Percentiles rank a stretch among this genome's conserved stretches.
Conservation (phyloP, 2,113 vertebrate species). For the Pseudorhombus dupliciocellatus region DNA sequence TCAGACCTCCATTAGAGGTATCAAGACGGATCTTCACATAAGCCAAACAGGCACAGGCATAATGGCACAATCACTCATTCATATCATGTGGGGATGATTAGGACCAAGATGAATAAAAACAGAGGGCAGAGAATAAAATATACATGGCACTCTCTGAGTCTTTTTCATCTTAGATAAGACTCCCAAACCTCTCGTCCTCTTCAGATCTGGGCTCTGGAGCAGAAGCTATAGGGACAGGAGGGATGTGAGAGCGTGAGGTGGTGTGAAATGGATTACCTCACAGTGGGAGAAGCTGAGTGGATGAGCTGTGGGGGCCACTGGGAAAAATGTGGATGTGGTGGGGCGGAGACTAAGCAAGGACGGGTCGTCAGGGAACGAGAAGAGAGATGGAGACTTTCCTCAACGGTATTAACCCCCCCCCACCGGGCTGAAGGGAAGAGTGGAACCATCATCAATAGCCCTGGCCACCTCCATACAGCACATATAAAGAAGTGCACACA, state of each 20-base stretch:
- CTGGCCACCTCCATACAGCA: constrained; percentile 41
- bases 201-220: constrained; percentile 53
- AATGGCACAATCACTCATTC: constrained; percentile 60
- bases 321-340: constrained; percentile 40
- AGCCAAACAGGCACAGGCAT: constrained; percentile 45
- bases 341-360: constrained; percentile 17
- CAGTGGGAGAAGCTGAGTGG: constrained; percentile 48
- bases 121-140: constrained; percentile 58
- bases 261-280: constrained; percentile 66
- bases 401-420: constrained; percentile 40
- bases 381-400: constrained; percentile 61
- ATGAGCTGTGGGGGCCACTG: constrained; percentile 48
- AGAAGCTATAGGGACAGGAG: constrained; percentile 16
- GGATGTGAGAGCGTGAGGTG: constrained; percentile 29
- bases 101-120: constrained; percentile 57
- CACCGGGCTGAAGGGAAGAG: constrained; percentile 38
- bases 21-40: constrained; percentile 53
- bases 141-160: constrained; percentile 48
- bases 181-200: constrained; percentile 39
- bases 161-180: constrained; percentile 50
- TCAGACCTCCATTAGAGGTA: constrained; percentile 46
- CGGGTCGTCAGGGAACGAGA: constrained; percentile 50
- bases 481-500: constrained; percentile 17
- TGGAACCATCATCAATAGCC: constrained; percentile 55
- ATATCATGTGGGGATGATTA: constrained; percentile 56